A percentile compares a stretch with the other conserved stretches of the same genome.
Evolutionary conservation across 2,797 vertebrate species (phyloP).

Genomic region (Phylloscopus collybita): DNA sequence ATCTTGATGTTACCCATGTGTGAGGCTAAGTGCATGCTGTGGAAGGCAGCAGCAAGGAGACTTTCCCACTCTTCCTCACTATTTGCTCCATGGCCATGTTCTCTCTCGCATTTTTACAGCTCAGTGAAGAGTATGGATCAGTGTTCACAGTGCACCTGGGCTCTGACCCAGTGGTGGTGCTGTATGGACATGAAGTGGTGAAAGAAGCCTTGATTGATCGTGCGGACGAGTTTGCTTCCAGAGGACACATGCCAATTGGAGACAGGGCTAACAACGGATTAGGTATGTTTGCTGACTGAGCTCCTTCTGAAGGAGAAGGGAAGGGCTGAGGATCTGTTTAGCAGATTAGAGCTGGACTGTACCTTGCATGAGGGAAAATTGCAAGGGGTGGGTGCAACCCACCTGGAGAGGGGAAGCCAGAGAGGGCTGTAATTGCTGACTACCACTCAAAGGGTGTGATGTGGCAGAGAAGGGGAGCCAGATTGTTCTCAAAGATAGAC

Average conservation of each 20-base stretch:
- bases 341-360: not conserved
- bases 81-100: not conserved
- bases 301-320: not conserved
- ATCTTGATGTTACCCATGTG: not conserved
- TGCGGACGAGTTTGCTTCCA: conserved; percentile 13
- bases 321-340: fast-evolving
- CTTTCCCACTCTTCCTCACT: not conserved
- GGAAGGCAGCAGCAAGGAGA: not conserved
- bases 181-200: conserved; percentile 47
- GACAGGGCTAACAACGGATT: not conserved
- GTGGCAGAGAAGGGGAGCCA: not conserved
- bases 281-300: not conserved
- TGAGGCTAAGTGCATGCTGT: not conserved
- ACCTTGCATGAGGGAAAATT: not conserved
- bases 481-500: not conserved
- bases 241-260: conserved; percentile 20
- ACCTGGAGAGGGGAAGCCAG: not conserved
- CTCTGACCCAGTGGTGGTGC: conserved; percentile 38
- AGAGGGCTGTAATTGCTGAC: not conserved
- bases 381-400: not conserved
- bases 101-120: conserved; percentile 29
- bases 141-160: conserved; percentile 74
- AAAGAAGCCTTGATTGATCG: conserved; percentile 64
- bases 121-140: conserved; percentile 60
- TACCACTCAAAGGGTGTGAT: not conserved